Percentiles rank a stretch among this genome's conserved stretches.
Conservation (phyloP, 2,113 vertebrate species). For the Chlorodrepanis virens region DNA sequence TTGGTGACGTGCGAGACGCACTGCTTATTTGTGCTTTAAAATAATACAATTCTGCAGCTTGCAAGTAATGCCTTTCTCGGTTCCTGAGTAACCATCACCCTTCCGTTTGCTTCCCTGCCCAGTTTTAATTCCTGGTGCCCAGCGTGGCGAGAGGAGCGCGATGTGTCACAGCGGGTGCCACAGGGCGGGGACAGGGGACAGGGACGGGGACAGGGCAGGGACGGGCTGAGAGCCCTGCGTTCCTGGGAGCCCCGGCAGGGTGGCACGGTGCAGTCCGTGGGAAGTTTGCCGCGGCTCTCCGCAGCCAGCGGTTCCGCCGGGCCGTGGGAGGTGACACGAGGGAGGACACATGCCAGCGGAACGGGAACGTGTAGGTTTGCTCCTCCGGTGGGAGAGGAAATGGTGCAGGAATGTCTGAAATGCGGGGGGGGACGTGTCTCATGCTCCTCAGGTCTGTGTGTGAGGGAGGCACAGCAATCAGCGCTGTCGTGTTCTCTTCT, state of each 20-base stretch:
- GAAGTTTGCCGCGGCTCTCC: neutral
- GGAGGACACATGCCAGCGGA: neutral
- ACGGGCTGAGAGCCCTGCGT: neutral
- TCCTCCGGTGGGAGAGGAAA: neutral
- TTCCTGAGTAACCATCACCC: neutral
- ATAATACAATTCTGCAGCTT: neutral
- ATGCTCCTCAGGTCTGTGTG: neutral
- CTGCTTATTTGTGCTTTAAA: neutral
- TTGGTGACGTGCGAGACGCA: neutral
- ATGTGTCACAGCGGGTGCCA: neutral
- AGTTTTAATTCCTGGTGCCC: neutral
- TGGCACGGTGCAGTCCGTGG: neutral
- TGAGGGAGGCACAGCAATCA: neutral
- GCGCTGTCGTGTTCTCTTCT: accelerated
- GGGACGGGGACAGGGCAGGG: neutral
- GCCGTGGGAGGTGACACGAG: neutral
- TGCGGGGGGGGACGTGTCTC: neutral
- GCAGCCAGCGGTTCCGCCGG: neutral
- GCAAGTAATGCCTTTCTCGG: too few species aligned
- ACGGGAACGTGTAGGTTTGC: neutral
- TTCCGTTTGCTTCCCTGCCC: neutral
- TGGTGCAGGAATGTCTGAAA: neutral
- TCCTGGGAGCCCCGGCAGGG: accelerated
- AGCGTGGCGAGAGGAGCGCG: neutral
- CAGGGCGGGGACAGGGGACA: neutral